phyloP scores from a whole-genome alignment of 2,113 vertebrate species.

The Tyrannus savana region DNA sequence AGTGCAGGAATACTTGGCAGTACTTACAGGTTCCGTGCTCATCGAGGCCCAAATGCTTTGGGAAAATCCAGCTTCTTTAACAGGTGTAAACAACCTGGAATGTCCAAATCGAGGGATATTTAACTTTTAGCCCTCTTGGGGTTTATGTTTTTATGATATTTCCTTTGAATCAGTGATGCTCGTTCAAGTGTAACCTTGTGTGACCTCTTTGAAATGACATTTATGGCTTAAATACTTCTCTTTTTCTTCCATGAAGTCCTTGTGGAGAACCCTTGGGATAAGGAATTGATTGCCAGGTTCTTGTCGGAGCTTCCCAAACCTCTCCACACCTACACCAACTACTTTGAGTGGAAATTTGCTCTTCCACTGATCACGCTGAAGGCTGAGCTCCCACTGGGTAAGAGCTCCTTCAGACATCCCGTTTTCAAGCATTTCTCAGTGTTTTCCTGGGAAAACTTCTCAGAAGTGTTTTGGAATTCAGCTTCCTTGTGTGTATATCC shows the following conservation, averaged over 20 bases:
- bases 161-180: neutral
- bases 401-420: neutral
- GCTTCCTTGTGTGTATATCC: neutral
- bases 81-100: neutral
- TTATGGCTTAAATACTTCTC: neutral
- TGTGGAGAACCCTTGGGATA: slow-evolving; percentile 88
- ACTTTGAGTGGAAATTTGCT: slow-evolving; percentile 74
- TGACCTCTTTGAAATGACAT: neutral
- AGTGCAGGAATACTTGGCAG: neutral
- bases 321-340: slow-evolving; percentile 74
- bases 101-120: neutral
- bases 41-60: neutral
- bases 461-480: neutral
- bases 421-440: neutral
- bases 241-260: slow-evolving; percentile 41
- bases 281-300: slow-evolving; percentile 74
- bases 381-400: slow-evolving; percentile 82
- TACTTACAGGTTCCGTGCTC: neutral
- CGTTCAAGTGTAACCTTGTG: neutral
- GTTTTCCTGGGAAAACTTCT: neutral
- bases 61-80: neutral
- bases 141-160: neutral
- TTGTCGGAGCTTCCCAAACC: slow-evolving; percentile 77
- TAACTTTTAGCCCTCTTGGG: neutral
- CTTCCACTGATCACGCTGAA: slow-evolving; percentile 82